Percentiles rank a stretch among this genome's conserved stretches.
phyloP scores from a whole-genome alignment of 2,113 vertebrate species.

The Morone chrysops region DNA sequence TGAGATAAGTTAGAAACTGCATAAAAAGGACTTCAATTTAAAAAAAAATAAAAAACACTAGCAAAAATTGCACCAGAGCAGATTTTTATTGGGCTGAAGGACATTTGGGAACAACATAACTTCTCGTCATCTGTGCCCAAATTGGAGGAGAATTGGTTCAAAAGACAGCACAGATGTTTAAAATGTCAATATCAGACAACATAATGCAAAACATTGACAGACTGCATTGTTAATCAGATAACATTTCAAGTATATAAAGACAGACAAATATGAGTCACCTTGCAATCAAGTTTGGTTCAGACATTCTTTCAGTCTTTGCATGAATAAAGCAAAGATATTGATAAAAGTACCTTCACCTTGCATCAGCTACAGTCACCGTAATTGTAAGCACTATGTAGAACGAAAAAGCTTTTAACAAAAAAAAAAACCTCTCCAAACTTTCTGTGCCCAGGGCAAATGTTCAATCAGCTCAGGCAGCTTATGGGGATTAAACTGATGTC shows the following conservation, averaged over 20 bases:
- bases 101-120: not conserved
- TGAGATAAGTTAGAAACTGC: not conserved
- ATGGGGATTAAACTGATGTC: slow-evolving; percentile 43
- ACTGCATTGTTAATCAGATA: not conserved
- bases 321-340: not conserved
- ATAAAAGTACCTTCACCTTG: not conserved
- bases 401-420: not conserved
- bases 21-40: not conserved
- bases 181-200: not conserved
- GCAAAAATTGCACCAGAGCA: not conserved
- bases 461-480: slow-evolving; percentile 41
- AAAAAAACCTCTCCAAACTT: slow-evolving; percentile 25
- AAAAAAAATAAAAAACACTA: not conserved
- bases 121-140: not conserved
- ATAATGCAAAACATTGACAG: not conserved
- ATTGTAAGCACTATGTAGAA: not conserved
- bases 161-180: slow-evolving; percentile 2
- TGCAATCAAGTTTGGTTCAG: not conserved
- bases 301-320: not conserved
- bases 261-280: not conserved
- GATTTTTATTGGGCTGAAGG: not conserved
- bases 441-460: slow-evolving; percentile 16
- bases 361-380: not conserved
- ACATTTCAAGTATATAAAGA: not conserved
- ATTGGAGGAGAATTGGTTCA: not conserved